Percentiles rank a stretch among this genome's conserved stretches.
Conservation (phyloP, 2,888 invertebrate genomes). For the Callyntrura guangdongensis region DNA sequence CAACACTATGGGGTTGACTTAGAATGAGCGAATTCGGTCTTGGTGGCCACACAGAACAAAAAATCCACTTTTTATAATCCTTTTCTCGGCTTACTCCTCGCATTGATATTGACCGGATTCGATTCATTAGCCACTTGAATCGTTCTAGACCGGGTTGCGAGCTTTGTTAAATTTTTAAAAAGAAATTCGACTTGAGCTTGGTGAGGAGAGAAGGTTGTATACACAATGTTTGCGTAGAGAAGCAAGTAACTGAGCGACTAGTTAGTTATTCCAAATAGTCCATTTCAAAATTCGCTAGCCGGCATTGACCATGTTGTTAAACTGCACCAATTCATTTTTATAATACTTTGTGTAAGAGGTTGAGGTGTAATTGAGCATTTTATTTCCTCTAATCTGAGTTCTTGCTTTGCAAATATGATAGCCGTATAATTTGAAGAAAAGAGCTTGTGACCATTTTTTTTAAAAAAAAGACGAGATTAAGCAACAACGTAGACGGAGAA, state of each 20-base stretch:
- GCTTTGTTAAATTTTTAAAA: constrained; percentile 61
- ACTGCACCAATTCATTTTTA: constrained; percentile 34
- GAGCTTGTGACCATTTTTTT: constrained; percentile 7
- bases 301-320: constrained; percentile 20
- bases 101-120: constrained; percentile 69
- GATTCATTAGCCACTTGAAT: constrained; percentile 78
- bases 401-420: constrained; percentile 27
- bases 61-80: constrained; percentile 71
- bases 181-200: constrained; percentile 58
- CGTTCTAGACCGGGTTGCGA: constrained; percentile 68
- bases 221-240: not conserved
- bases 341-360: constrained; percentile 11
- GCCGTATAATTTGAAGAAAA: constrained; percentile 15
- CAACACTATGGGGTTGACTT: constrained; percentile 76
- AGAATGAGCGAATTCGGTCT: constrained; percentile 69
- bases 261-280: constrained; percentile 1
- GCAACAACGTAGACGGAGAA: not conserved
- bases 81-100: constrained; percentile 61
- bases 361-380: constrained; percentile 32
- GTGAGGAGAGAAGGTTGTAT: constrained; percentile 6
- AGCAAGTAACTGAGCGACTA: too few relatives aligned
- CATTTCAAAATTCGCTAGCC: constrained; percentile 2
- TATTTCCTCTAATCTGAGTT: constrained; percentile 4
- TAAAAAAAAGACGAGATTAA: constrained; percentile 38
- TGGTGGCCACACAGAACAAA: constrained; percentile 73